A percentile compares a stretch with the other conserved stretches of the same genome.
These are phyloP conservation scores for Cichladusa arquata DNA, from an alignment of 2,113 vertebrate genomes.

Conservation along the genomic window DNA sequence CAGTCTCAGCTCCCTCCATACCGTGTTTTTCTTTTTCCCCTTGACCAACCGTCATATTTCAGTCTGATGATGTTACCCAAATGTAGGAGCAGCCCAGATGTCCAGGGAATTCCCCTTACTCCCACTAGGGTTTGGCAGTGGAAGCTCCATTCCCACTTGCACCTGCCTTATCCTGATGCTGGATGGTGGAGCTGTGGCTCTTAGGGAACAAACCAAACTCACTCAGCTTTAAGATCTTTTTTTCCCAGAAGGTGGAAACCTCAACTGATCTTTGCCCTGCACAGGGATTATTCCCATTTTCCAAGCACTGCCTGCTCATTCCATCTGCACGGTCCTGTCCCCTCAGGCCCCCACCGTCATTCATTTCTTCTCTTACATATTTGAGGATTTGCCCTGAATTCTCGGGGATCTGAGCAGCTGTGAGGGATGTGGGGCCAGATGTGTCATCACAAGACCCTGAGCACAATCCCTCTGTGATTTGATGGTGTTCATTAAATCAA, in stretches of 20 bases:
- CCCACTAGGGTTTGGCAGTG: fast-evolving
- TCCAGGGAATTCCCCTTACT: fast-evolving
- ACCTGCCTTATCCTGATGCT: not conserved
- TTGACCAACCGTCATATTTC: fast-evolving
- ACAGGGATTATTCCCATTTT: not conserved
- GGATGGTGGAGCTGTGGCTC: not conserved
- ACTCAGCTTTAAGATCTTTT: not conserved
- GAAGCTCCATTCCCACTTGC: not conserved
- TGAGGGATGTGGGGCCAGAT: not conserved
- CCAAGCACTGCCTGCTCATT: not conserved
- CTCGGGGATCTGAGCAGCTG: not conserved
- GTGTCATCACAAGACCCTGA: too few species aligned
- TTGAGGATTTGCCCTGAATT: not conserved
- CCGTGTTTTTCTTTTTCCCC: not conserved
- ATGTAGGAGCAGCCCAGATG: not conserved
- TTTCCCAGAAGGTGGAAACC: not conserved
- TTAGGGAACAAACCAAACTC: not conserved
- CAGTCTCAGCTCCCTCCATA: not conserved
- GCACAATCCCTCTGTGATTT: not conserved
- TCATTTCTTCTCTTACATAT: fast-evolving
- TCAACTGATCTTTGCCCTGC: not conserved
- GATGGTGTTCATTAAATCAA: not conserved
- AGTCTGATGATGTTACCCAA: not conserved
- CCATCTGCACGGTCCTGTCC: fast-evolving
- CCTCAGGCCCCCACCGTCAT: fast-evolving